Conservation (phyloP, 92 coral and sea anemone genomes). For the Metridium senile region DNA sequence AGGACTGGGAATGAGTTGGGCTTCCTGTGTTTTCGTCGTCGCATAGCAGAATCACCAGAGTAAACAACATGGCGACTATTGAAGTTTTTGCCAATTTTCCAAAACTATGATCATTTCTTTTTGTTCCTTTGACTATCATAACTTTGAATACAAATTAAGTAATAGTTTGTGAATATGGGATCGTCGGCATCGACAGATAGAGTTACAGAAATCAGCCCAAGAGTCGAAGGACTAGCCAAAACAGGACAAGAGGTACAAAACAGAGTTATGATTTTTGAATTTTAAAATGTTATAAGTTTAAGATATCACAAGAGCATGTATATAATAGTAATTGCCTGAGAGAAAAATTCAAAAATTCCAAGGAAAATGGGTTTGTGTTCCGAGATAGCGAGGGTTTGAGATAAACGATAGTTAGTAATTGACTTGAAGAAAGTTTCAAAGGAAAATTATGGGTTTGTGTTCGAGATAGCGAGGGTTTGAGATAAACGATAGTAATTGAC, state of each 20-base stretch:
- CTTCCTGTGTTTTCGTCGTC: conserved; percentile 3
- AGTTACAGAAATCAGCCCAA: conserved; percentile 57
- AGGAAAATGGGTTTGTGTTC: too few relatives aligned
- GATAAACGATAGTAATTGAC: too few relatives aligned
- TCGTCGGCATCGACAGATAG: conserved; percentile 16
- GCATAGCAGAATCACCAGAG: conserved; percentile 39
- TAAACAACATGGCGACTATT: conserved; percentile 38
- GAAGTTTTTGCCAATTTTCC: neutral
- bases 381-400: too few relatives aligned
- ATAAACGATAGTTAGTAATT: too few relatives aligned
- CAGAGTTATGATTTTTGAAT: neutral
- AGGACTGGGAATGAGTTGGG: too few relatives aligned
- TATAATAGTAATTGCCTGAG: too few relatives aligned
- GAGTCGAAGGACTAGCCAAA: conserved; percentile 69
- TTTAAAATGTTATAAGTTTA: neutral
- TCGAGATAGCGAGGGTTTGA: too few relatives aligned
- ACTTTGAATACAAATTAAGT: neutral
- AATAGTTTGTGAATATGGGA: conserved; percentile 7
- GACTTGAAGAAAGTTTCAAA: too few relatives aligned
- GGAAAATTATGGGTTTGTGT: too few relatives aligned
- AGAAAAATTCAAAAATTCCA: too few relatives aligned
- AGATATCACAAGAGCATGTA: neutral
- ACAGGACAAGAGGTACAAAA: conserved; percentile 58
- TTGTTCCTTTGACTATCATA: neutral
- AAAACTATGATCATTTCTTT: neutral